Conservation (phyloP, 2,888 invertebrate genomes). For the Melieria picta region DNA sequence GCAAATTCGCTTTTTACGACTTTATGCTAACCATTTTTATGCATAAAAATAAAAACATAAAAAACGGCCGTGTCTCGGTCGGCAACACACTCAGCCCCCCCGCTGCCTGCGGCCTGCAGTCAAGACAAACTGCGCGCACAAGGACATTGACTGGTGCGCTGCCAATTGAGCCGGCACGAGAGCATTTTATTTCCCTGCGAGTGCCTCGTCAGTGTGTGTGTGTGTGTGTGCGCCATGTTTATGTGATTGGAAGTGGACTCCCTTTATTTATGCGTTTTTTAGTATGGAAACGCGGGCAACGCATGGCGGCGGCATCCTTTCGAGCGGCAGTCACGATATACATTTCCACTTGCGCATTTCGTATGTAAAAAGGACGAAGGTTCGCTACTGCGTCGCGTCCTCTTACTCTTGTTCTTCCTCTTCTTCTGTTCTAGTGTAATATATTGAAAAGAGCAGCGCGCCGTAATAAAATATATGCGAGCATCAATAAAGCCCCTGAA, state of each 20-base stretch:
- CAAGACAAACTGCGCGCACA: conserved; percentile 32
- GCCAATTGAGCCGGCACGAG: conserved; percentile 43
- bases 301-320: conserved; percentile 5
- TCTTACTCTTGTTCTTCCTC: background rate
- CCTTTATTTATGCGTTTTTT: conserved; percentile 57
- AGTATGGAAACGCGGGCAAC: conserved; percentile 54
- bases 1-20: no score
- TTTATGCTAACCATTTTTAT: conserved; percentile 60
- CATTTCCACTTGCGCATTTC: conserved; percentile 29
- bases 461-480: conserved; percentile 57
- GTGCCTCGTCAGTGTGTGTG: conserved; percentile 45
- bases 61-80: conserved; percentile 17
- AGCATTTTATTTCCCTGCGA: conserved; percentile 49
- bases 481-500: conserved; percentile 51
- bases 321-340: background rate
- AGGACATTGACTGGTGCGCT: conserved; percentile 28
- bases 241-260: no score
- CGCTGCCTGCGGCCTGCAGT: background rate
- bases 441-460: conserved; percentile 60
- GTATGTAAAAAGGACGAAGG: conserved; percentile 53
- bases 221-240: background rate
- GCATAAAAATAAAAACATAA: conserved; percentile 53
- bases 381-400: conserved; percentile 7
- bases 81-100: conserved; percentile 3
- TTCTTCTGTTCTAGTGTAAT: conserved; percentile 39